A percentile compares a stretch with the other conserved stretches of the same genome.
Conservation (phyloP, 1,140 invertebrate species). For the Medauroidea extradentata region DNA sequence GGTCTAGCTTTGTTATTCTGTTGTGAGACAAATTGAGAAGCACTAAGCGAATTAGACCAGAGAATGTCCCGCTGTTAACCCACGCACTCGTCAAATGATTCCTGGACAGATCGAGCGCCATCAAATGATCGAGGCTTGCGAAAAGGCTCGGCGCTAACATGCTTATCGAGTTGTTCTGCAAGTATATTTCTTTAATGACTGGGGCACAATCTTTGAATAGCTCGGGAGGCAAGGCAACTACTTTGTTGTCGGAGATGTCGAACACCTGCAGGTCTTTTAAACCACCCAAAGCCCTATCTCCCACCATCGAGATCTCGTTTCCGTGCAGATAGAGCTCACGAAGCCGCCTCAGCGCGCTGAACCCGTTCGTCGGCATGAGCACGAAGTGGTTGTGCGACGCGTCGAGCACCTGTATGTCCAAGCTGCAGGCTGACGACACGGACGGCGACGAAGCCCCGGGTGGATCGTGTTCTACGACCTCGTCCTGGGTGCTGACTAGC, state of each 20-base stretch:
- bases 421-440: conserved; percentile 55
- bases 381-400: conserved; percentile 82
- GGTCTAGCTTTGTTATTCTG: conserved; percentile 71
- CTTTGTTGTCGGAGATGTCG: conserved; percentile 81
- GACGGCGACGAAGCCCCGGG: conserved; percentile 10
- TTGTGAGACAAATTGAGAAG: conserved; percentile 83
- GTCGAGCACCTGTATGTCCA: conserved; percentile 78
- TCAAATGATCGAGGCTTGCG: conserved; percentile 75
- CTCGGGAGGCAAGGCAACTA: conserved; percentile 78
- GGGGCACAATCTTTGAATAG: conserved; percentile 72
- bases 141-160: conserved; percentile 75
- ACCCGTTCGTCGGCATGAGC: conserved; percentile 70
- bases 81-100: conserved; percentile 81
- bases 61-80: conserved; percentile 77
- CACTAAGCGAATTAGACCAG: conserved; percentile 79
- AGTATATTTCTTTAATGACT: conserved; percentile 76
- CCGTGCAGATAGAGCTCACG: conserved; percentile 72
- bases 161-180: conserved; percentile 84
- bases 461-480: conserved; percentile 19
- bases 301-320: conserved; percentile 81
- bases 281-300: conserved; percentile 72
- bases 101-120: conserved; percentile 78
- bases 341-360: conserved; percentile 68
- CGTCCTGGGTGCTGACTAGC: conserved; percentile 30
- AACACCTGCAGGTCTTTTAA: conserved; percentile 73